Conservation (phyloP, 2,113 vertebrate genomes). For the Manacus vitellinus region DNA sequence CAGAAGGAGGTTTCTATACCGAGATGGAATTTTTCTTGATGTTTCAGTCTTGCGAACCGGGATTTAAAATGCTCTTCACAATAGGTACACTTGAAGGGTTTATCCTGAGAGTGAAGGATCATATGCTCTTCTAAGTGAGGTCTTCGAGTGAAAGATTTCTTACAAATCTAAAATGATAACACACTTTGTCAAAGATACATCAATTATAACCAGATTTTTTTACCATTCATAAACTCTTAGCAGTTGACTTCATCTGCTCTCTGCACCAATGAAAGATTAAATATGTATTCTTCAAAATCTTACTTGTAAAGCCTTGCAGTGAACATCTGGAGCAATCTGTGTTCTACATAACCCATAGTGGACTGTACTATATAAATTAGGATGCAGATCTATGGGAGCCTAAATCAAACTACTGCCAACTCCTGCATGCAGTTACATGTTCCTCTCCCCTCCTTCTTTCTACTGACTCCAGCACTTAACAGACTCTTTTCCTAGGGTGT, state of each 20-base stretch:
- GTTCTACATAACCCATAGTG: neutral
- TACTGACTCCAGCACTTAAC: neutral
- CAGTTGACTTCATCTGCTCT: neutral
- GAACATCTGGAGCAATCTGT: neutral
- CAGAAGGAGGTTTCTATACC: slow-evolving; percentile 75
- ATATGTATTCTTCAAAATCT: neutral
- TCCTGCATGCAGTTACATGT: neutral
- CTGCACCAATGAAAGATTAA: neutral
- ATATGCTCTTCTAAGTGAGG: slow-evolving; percentile 97
- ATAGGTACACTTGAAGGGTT: slow-evolving; percentile 95
- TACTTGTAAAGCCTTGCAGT: neutral
- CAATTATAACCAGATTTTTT: neutral
- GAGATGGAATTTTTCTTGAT: slow-evolving; percentile 96
- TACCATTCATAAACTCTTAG: neutral
- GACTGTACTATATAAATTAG: neutral
- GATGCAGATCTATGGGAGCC: neutral
- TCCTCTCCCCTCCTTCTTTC: neutral
- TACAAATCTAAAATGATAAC: slow-evolving; percentile 84
- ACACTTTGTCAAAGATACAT: neutral
- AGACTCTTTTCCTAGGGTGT: neutral
- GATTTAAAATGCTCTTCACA: slow-evolving; percentile 97
- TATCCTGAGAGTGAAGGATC: slow-evolving; percentile 96
- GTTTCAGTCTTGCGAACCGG: slow-evolving; percentile 93
- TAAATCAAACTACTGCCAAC: neutral
- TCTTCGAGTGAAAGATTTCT: slow-evolving; percentile 93